phyloP scores from a whole-genome alignment of 1,140 invertebrate species.

The Phenacoccus solenopsis region DNA sequence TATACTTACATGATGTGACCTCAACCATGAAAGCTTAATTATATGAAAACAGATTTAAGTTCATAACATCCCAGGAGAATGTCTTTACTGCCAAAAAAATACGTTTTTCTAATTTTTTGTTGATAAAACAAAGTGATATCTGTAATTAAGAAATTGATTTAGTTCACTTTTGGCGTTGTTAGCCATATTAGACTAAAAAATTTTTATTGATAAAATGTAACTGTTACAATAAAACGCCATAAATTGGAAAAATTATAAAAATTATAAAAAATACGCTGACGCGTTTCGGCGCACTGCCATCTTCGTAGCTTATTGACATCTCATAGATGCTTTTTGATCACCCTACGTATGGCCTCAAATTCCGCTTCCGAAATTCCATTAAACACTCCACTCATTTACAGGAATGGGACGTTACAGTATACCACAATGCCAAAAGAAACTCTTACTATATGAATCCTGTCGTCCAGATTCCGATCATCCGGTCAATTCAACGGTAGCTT shows the following conservation, averaged over 20 bases:
- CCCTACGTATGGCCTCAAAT: not conserved
- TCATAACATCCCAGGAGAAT: not conserved
- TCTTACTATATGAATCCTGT: not conserved
- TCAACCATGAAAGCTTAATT: no score
- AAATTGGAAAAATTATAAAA: no score
- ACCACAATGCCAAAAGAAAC: not conserved
- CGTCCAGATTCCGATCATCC: not conserved
- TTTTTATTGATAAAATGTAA: no score
- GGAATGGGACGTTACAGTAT: conserved; percentile 4
- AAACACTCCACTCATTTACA: not conserved
- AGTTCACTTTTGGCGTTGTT: no score
- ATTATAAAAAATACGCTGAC: no score
- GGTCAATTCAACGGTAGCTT: not conserved
- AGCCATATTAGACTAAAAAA: no score
- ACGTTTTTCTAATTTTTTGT: no score
- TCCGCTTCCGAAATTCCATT: not conserved
- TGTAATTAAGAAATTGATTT: not conserved
- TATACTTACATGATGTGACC: no score
- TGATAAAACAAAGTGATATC: no score
- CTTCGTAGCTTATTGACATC: not conserved
- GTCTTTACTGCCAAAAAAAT: not conserved
- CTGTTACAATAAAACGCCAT: no score
- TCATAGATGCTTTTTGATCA: not conserved
- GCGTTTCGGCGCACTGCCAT: no score
- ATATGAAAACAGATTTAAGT: no score